Percentiles rank a stretch among this genome's conserved stretches.
Conservation (phyloP, 2,888 invertebrate genomes). For the Macrosiphum euphorbiae region DNA sequence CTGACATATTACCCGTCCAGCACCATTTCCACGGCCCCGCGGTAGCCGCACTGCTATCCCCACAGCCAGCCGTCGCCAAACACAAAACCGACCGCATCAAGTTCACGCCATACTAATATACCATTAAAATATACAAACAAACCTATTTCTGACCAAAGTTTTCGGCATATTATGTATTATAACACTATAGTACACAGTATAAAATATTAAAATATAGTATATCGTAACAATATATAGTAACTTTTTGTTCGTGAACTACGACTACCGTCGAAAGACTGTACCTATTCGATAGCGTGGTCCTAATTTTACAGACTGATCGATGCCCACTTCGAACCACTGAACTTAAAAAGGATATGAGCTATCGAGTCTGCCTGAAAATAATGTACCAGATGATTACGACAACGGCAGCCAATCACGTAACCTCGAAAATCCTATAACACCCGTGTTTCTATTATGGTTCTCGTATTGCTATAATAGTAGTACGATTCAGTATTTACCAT, state of each 20-base stretch:
- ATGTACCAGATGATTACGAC: neutral
- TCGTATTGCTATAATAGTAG: too few relatives aligned
- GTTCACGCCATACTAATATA: constrained; percentile 44
- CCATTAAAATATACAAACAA: neutral
- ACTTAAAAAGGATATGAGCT: neutral
- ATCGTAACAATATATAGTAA: neutral
- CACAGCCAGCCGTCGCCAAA: constrained; percentile 58
- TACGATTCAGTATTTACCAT: too few relatives aligned
- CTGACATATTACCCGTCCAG: constrained; percentile 46
- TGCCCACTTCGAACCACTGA: neutral
- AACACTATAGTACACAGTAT: neutral
- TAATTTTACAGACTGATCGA: neutral
- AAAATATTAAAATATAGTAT: neutral
- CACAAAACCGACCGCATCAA: constrained; percentile 61
- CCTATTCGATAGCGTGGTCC: neutral
- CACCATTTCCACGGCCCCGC: constrained; percentile 54
- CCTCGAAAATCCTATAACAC: neutral
- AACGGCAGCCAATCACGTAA: neutral
- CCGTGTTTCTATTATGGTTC: too few relatives aligned
- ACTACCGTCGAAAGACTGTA: neutral
- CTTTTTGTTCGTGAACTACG: neutral
- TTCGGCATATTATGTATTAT: neutral
- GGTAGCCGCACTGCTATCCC: constrained; percentile 29
- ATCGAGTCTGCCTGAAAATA: neutral
- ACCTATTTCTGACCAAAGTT: neutral